These are phyloP conservation scores for Acrossocheilus fasciatus DNA, from an alignment of 2,797 vertebrate species.

Conservation along the genomic window DNA sequence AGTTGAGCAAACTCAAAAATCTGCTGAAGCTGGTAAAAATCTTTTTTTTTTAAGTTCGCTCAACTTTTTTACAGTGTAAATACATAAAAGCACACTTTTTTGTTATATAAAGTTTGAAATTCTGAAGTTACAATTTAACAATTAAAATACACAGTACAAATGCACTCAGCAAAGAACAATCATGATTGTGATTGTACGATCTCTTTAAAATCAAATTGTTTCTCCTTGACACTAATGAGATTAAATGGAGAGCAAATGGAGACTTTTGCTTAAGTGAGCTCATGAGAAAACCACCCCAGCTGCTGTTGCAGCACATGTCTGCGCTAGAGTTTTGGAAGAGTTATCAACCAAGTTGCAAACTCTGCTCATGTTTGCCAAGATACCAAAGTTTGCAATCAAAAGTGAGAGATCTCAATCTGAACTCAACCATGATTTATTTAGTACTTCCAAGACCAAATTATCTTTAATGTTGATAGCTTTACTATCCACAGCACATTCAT, in stretches of 20 bases:
- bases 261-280: constrained; percentile 4
- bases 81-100: background rate
- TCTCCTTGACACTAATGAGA: background rate
- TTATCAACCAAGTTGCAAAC: background rate
- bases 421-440: background rate
- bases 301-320: background rate
- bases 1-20: no score
- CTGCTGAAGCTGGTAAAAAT: no score
- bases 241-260: background rate
- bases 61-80: no score
- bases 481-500: background rate
- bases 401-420: background rate
- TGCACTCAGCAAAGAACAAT: background rate
- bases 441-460: background rate
- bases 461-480: background rate
- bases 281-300: background rate
- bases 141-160: background rate
- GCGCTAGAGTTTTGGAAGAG: background rate
- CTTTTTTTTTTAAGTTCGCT: no score
- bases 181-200: background rate
- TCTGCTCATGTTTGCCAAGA: background rate
- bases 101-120: no score
- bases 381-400: background rate
- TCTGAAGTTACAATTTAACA: background rate
- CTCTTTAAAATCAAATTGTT: background rate